These are phyloP conservation scores for Calliphora vomitoria DNA, from an alignment of 2,888 invertebrate species.

Conservation along the genomic window DNA sequence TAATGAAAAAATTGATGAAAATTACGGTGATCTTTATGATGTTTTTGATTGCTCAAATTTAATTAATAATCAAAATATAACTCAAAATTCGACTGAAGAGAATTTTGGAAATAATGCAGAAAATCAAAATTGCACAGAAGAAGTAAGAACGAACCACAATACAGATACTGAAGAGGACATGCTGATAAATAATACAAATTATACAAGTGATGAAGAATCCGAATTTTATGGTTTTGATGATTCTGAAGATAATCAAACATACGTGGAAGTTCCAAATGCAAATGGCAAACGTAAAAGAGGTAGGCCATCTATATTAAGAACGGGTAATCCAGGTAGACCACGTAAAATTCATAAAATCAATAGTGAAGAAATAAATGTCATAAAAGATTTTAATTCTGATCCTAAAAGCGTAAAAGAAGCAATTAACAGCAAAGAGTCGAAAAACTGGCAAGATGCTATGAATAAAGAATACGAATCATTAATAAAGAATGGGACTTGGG, in stretches of 20 bases:
- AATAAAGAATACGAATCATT: no score
- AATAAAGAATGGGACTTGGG: no score
- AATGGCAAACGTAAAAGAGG: constrained; percentile 2
- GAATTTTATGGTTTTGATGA: neutral
- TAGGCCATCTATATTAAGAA: neutral
- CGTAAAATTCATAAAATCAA: neutral
- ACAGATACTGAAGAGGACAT: neutral
- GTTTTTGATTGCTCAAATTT: constrained; percentile 12
- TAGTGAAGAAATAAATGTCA: neutral
- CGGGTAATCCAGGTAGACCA: neutral
- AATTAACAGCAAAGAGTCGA: neutral
- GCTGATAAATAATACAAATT: neutral
- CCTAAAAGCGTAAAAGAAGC: neutral
- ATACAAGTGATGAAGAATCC: neutral
- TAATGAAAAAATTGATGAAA: neutral
- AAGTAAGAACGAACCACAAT: neutral
- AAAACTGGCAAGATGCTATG: neutral
- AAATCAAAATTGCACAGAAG: neutral
- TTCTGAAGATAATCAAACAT: neutral
- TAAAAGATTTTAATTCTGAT: neutral
- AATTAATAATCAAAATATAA: no score
- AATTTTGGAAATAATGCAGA: neutral
- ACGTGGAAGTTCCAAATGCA: neutral
- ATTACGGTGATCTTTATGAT: neutral
- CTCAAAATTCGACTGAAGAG: no score